A percentile compares a stretch with the other conserved stretches of the same genome.
These are phyloP conservation scores for Chrysolina oricalcia DNA, from an alignment of 2,888 invertebrate species.

Conservation along the genomic window DNA sequence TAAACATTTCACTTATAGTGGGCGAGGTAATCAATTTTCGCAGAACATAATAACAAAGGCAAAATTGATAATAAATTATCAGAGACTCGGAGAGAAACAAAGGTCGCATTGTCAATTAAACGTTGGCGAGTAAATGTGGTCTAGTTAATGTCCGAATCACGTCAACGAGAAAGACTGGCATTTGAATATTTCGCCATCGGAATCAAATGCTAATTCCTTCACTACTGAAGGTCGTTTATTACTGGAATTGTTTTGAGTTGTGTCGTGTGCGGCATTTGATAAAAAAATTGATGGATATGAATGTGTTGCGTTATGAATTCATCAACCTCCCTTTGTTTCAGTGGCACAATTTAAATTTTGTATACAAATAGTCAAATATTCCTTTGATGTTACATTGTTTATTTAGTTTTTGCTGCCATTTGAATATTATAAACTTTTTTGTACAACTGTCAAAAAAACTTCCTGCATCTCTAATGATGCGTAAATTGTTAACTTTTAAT, in stretches of 20 bases:
- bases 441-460: too few relatives aligned
- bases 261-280: not conserved
- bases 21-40: slow-evolving; percentile 36
- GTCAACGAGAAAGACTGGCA: slow-evolving; percentile 35
- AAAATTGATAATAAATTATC: slow-evolving; percentile 36
- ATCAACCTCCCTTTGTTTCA: too few relatives aligned
- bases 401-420: too few relatives aligned
- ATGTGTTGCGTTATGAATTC: too few relatives aligned
- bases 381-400: too few relatives aligned
- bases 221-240: slow-evolving; percentile 1
- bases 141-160: slow-evolving; percentile 35
- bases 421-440: too few relatives aligned
- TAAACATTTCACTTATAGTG: slow-evolving; percentile 30
- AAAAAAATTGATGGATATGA: too few relatives aligned
- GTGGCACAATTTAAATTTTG: too few relatives aligned
- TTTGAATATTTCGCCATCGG: slow-evolving; percentile 36
- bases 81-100: slow-evolving; percentile 1
- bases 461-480: too few relatives aligned
- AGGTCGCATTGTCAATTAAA: slow-evolving; percentile 32
- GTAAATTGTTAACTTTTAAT: too few relatives aligned
- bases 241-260: not conserved
- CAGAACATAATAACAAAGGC: slow-evolving; percentile 22
- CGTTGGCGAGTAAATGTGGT: slow-evolving; percentile 30
- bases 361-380: too few relatives aligned
- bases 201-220: slow-evolving; percentile 24